A percentile compares a stretch with the other conserved stretches of the same genome.
phyloP scores from a whole-genome alignment of 2,888 invertebrate species.

The Catocala sponsa region DNA sequence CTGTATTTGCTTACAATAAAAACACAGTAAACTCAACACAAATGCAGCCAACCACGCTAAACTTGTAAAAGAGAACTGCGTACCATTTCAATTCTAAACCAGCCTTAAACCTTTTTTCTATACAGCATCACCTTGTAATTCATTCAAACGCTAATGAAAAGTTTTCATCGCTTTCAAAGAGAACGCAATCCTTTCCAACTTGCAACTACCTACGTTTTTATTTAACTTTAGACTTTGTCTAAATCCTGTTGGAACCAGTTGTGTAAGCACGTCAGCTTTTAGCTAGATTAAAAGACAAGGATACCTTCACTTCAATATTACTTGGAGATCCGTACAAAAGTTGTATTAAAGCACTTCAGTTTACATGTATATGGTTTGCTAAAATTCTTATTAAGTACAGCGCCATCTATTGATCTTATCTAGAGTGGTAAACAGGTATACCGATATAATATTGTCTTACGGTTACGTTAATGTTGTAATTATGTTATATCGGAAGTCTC shows the following conservation, averaged over 20 bases:
- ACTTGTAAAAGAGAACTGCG: background rate
- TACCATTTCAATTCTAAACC: conserved; percentile 3
- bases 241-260: conserved; percentile 32
- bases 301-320: conserved; percentile 23
- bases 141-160: conserved; percentile 27
- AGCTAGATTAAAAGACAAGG: conserved; percentile 43
- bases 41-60: background rate
- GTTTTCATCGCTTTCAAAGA: conserved; percentile 17
- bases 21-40: background rate
- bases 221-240: conserved; percentile 38
- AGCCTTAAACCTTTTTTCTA: background rate
- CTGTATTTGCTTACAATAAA: too few species aligned
- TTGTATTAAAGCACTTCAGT: conserved; percentile 12
- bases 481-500: too few species aligned
- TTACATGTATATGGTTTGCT: background rate
- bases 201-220: conserved; percentile 21
- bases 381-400: too few species aligned
- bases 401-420: too few species aligned
- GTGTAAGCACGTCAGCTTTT: conserved; percentile 33
- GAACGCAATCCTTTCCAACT: conserved; percentile 11
- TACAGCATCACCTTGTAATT: conserved; percentile 14
- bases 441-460: too few species aligned
- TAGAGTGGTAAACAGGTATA: too few species aligned
- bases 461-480: too few species aligned
- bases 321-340: conserved; percentile 13